phyloP scores from a whole-genome alignment of 2,888 invertebrate genomes.

The Myopa testacea region DNA sequence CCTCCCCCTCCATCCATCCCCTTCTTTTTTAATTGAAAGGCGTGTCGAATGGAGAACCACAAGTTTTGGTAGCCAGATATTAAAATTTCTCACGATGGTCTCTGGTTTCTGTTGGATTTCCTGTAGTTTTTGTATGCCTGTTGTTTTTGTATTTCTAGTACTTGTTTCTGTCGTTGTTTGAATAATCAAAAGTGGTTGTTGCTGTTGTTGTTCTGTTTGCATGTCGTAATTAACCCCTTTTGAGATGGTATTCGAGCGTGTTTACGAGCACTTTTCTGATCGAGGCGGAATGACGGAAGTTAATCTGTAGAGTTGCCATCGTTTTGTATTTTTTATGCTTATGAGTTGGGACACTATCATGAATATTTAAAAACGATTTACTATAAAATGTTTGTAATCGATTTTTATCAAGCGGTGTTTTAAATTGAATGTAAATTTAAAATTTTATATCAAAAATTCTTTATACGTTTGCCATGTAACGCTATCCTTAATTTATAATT shows the following conservation, averaged over 20 bases:
- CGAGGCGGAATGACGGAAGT: not conserved
- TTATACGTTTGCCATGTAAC: too few relatives aligned
- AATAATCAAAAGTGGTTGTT: not conserved
- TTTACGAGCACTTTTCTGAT: not conserved
- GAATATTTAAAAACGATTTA: not conserved
- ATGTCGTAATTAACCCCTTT: conserved; percentile 55
- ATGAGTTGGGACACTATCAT: not conserved
- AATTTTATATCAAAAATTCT: not conserved
- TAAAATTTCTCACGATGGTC: conserved; percentile 31
- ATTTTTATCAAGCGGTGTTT: not conserved
- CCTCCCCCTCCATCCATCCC: not conserved
- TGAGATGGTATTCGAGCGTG: conserved; percentile 24
- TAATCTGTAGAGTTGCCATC: conserved; percentile 13
- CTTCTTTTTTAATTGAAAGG: conserved; percentile 53
- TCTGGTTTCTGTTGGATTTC: conserved; percentile 42
- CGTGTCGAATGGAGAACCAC: conserved; percentile 48
- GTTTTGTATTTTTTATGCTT: not conserved
- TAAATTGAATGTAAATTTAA: not conserved
- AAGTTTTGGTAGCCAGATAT: not conserved
- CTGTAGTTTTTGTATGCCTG: not conserved
- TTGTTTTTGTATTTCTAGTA: too few relatives aligned
- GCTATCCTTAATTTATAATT: too few relatives aligned
- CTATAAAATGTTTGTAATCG: not conserved
- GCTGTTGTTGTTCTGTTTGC: not conserved
- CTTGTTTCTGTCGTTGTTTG: conserved; percentile 38